These are phyloP conservation scores for Gephyroberyx darwinii DNA, from an alignment of 2,797 vertebrate genomes.

Conservation along the genomic window DNA sequence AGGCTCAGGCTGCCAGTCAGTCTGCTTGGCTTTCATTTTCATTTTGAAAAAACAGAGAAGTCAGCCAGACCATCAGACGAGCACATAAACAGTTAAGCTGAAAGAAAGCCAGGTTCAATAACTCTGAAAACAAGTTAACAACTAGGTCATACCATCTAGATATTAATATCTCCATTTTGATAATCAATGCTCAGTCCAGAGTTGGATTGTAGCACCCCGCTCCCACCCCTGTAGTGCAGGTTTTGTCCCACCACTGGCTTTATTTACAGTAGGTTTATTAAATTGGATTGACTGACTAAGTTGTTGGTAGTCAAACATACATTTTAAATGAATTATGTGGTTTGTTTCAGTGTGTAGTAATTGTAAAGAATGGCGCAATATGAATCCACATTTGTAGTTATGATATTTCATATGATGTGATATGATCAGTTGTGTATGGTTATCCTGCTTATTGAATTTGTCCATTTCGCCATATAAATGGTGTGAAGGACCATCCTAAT, in stretches of 20 bases:
- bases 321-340: not conserved
- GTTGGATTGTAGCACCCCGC: no score
- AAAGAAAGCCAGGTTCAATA: not conserved
- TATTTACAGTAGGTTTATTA: not conserved
- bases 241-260: not conserved
- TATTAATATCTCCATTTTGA: no score
- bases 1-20: not conserved
- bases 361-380: not conserved
- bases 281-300: not conserved
- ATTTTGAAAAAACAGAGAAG: not conserved
- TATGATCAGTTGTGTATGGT: slow-evolving; percentile 11
- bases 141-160: not conserved
- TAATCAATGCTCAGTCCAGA: no score
- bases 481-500: slow-evolving; percentile 1
- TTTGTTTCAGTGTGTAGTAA: not conserved
- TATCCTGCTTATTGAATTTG: slow-evolving; percentile 13
- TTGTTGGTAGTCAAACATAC: not conserved
- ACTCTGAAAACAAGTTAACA: not conserved
- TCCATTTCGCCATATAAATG: not conserved
- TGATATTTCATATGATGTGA: no score
- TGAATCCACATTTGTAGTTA: no score
- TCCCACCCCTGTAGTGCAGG: no score
- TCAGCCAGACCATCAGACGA: slow-evolving; percentile 3
- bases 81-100: slow-evolving; percentile 7
- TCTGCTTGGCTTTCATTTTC: not conserved